Evolutionary conservation across 2,113 vertebrate species (phyloP), one percentile per base, ranked within the genome.

Genomic region (Glareola pratincola): DNA sequence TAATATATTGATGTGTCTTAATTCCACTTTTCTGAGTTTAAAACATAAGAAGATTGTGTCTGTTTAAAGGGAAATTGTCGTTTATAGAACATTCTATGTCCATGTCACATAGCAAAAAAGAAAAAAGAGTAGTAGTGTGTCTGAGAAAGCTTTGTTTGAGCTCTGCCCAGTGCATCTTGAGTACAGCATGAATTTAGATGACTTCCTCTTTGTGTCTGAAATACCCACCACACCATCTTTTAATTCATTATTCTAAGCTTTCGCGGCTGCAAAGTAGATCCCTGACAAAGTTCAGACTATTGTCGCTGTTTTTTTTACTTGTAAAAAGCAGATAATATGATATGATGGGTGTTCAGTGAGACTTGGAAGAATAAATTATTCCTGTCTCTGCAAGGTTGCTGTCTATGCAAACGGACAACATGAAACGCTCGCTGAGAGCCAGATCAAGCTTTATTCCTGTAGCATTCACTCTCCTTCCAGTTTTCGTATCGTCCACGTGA

Each of bases 21-120:
- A 93, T 97, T 97, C 54, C 64, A 39, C 15, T 94, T 92, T 93
- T 72, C 84, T 10, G 39, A 64, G 85, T 32, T 91, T 57, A 80
- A 94, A 94, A 74, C 5, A 12, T 53, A 41, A 56, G 74, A 71
- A 74, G 86, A 29, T 6, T 59, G 57, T 41, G 54, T 59, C 83
- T 90, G 51, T 43, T 94, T 69, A 43, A 62, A 72, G 63, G 43
- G n/a, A 22, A 62, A 14, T 32, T 48, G 72, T 56, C 5, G 12
- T 64, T 84, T 91, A 32, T 53, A 48, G 50, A 78, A 53, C 22
- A 23, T 53, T 34, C 17, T 18, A 0, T 21, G 39, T 80, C 56
- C 20, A 8, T 30, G 17, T 29, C 16, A 10, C 8, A 5, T 22
- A 30, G 60, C 32, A 72, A 37, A 29, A 22, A 69, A 37, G 48